These are phyloP conservation scores for Eriosoma lanigerum DNA, from an alignment of 1,140 invertebrate species.

Conservation along the genomic window DNA sequence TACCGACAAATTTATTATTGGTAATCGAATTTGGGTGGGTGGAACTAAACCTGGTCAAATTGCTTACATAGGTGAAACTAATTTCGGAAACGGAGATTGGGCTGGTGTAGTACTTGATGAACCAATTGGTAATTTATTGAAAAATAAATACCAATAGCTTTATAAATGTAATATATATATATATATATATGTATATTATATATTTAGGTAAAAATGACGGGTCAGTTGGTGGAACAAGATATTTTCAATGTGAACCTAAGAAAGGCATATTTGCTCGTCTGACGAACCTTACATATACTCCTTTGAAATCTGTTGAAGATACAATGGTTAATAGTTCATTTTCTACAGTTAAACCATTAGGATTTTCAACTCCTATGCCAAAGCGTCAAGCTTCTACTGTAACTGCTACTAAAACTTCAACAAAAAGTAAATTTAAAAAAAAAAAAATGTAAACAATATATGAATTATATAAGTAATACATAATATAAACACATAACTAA, in stretches of 20 bases:
- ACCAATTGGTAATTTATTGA: conserved; percentile 72
- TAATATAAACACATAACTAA: too few relatives aligned
- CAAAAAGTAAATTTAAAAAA: conserved; percentile 16
- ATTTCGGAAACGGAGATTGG: conserved; percentile 95
- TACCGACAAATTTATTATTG: conserved; percentile 93
- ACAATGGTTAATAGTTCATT: conserved; percentile 31
- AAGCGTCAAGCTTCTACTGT: conserved; percentile 37
- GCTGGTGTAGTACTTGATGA: conserved; percentile 94
- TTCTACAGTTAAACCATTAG: conserved; percentile 31
- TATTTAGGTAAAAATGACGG: conserved; percentile 92
- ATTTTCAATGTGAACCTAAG: conserved; percentile 93
- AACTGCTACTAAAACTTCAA: neutral
- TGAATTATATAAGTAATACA: too few relatives aligned
- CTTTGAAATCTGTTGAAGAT: conserved; percentile 63
- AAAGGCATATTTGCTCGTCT: conserved; percentile 91
- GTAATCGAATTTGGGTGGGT: conserved; percentile 92
- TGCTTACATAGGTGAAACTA: conserved; percentile 96
- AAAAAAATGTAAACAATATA: too few relatives aligned
- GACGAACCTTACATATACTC: conserved; percentile 72
- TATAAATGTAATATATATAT: neutral
- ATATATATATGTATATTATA: too few relatives aligned
- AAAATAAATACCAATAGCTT: neutral
- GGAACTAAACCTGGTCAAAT: conserved; percentile 93
- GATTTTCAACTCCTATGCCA: conserved; percentile 45
- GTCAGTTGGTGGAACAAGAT: conserved; percentile 84